Evolutionary conservation across 1,140 invertebrate genomes (phyloP).

Genomic region (Zaprionus ornatus): DNA sequence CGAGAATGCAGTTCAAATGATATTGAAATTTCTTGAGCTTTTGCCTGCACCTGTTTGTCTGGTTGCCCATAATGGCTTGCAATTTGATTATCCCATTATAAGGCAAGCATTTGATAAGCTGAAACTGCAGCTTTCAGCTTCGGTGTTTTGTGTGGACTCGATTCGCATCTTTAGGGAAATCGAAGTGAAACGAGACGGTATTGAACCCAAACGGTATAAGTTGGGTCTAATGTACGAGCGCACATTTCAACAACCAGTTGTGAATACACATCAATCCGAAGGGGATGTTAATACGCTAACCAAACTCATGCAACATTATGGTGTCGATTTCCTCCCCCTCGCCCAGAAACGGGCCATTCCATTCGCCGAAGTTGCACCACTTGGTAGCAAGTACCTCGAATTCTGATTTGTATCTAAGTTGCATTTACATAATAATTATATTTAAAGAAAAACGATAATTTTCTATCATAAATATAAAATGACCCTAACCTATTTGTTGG

Average conservation of each 20-base stretch:
- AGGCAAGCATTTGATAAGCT: conserved; percentile 85
- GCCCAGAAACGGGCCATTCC: conserved; percentile 85
- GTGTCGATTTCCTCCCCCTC: conserved; percentile 85
- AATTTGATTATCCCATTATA: conserved; percentile 91
- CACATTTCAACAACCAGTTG: conserved; percentile 83
- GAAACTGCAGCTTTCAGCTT: conserved; percentile 22
- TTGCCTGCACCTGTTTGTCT: conserved; percentile 88
- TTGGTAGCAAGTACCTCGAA: conserved; percentile 27
- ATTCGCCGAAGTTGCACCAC: conserved; percentile 60
- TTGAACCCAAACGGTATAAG: conserved; percentile 82
- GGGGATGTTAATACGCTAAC: conserved; percentile 86
- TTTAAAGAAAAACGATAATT: too few relatives aligned
- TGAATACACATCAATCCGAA: conserved; percentile 86
- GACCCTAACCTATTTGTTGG: too few relatives aligned
- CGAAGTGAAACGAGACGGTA: conserved; percentile 36
- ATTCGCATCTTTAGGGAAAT: conserved; percentile 67
- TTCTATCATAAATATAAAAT: too few relatives aligned
- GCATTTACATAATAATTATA: neutral
- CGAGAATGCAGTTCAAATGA: conserved; percentile 84
- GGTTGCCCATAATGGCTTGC: conserved; percentile 91
- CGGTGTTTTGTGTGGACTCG: conserved; percentile 57
- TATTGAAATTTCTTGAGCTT: conserved; percentile 87
- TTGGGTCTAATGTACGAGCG: conserved; percentile 85
- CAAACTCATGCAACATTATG: conserved; percentile 85
- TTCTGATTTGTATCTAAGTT: conserved; percentile 8